Conservation (phyloP, 2,797 vertebrate genomes). For the Spinibarbus caldwelli region DNA sequence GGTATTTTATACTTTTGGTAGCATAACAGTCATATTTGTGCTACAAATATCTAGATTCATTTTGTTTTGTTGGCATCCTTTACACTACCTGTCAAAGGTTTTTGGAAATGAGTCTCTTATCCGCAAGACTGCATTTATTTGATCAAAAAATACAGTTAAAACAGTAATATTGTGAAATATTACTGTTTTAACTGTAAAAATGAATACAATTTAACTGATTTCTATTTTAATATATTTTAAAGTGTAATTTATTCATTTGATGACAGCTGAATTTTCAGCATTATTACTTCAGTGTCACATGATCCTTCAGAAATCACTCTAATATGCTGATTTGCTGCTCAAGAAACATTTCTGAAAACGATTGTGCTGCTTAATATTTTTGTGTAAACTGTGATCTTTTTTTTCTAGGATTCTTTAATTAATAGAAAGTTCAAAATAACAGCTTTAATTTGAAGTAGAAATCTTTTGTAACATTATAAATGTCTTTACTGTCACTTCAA, state of each 20-base stretch:
- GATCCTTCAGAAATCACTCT: neutral
- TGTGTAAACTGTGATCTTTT: neutral
- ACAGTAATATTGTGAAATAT: no score
- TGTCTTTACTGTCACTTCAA: neutral
- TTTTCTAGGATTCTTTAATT: neutral
- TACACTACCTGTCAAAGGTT: neutral
- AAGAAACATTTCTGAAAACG: neutral
- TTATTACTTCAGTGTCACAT: neutral
- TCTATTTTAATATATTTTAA: neutral
- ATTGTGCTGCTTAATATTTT: no score
- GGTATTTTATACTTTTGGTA: neutral
- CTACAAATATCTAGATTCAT: neutral
- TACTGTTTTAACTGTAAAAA: neutral
- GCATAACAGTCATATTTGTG: neutral
- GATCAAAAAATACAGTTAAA: neutral
- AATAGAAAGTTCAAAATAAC: neutral
- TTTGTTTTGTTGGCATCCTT: neutral
- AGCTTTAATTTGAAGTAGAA: no score
- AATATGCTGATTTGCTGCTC: neutral
- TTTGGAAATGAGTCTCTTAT: no score
- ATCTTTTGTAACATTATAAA: neutral
- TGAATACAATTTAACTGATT: neutral
- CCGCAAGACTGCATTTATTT: neutral
- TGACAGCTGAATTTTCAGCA: neutral
- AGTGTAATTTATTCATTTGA: neutral